Conservation (phyloP, 2,888 invertebrate species). For the Invenusta paracnida region DNA sequence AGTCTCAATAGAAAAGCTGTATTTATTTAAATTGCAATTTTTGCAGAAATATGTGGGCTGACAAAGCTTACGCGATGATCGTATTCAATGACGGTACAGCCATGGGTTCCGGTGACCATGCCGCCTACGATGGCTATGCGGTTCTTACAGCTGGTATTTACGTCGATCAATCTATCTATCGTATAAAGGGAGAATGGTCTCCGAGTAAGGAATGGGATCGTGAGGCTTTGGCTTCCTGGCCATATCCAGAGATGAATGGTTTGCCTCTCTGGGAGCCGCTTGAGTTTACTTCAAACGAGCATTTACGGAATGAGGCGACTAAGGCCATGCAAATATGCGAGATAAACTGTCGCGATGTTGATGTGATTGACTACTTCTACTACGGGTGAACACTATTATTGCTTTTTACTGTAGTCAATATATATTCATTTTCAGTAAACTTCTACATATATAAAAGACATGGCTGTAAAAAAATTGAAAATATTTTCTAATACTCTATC, state of each 20-base stretch:
- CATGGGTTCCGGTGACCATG: conserved; percentile 62
- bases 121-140: conserved; percentile 62
- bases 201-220: neutral
- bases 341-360: neutral
- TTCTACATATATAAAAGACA: too few species aligned
- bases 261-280: conserved; percentile 60
- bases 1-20: too few species aligned
- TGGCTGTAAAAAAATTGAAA: too few species aligned
- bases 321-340: neutral
- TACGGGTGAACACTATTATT: conserved; percentile 37
- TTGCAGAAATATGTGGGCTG: conserved; percentile 66
- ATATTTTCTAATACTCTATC: too few species aligned
- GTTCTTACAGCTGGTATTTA: conserved; percentile 58
- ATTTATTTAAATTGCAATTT: too few species aligned
- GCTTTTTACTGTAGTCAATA: too few species aligned
- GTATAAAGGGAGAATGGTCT: conserved; percentile 40
- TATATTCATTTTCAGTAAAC: too few species aligned
- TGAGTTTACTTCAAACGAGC: conserved; percentile 54
- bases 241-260: neutral
- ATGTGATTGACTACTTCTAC: conserved; percentile 34
- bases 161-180: conserved; percentile 49
- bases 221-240: neutral
- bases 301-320: neutral
- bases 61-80: conserved; percentile 64
- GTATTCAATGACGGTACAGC: conserved; percentile 64